Conservation (phyloP, 2,888 invertebrate genomes). For the Lacanobia oleracea region DNA sequence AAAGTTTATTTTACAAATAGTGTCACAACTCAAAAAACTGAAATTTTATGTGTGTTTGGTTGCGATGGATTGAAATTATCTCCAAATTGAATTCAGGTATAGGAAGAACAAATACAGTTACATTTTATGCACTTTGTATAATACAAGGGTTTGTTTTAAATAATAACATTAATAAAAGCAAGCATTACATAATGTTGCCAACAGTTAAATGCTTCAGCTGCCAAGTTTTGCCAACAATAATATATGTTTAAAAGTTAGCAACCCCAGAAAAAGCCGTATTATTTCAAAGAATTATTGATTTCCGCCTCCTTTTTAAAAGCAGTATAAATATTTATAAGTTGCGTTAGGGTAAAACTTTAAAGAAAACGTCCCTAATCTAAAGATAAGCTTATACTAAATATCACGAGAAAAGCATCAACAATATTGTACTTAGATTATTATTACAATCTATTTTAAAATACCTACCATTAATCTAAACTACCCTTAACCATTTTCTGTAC, state of each 20-base stretch:
- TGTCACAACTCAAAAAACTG: too few relatives aligned
- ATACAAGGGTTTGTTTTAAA: neutral
- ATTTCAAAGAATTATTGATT: neutral
- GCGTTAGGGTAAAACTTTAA: neutral
- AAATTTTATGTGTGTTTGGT: too few relatives aligned
- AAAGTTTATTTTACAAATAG: too few relatives aligned
- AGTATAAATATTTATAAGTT: neutral
- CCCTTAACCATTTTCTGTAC: conserved; percentile 28
- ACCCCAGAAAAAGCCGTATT: neutral
- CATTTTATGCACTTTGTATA: conserved; percentile 10
- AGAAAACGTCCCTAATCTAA: conserved; percentile 1
- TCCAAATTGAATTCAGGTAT: neutral
- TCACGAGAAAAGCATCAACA: conserved; percentile 37
- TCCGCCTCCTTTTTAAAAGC: conserved; percentile 2
- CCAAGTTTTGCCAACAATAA: neutral
- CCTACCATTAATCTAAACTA: conserved; percentile 8
- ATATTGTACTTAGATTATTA: conserved; percentile 3
- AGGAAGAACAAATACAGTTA: neutral
- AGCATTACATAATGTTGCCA: conserved; percentile 5
- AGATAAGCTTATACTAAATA: conserved; percentile 20
- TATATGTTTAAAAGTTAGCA: neutral
- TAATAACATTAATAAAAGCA: conserved; percentile 3
- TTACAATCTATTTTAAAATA: neutral
- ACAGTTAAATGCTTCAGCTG: neutral
- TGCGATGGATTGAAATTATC: too few relatives aligned